A percentile compares a stretch with the other conserved stretches of the same genome.
These are phyloP conservation scores for Heliconius hewitsoni DNA, from an alignment of 1,140 invertebrate species.

Conservation along the genomic window DNA sequence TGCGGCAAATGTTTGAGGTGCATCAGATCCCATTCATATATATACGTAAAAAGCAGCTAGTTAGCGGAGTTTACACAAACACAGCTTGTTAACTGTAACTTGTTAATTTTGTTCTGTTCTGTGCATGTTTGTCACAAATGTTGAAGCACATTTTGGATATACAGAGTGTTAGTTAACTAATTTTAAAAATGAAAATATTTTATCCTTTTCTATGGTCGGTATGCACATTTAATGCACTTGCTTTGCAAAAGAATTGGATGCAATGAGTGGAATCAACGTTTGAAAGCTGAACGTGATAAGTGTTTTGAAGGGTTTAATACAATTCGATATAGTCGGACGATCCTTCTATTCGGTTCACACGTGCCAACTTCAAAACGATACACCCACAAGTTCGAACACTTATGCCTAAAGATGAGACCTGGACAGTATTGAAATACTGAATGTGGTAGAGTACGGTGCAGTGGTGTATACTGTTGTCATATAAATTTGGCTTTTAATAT, in stretches of 20 bases:
- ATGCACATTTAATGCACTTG: background rate
- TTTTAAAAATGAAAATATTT: conserved; percentile 16
- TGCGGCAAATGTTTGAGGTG: conserved; percentile 44
- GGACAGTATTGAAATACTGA: background rate
- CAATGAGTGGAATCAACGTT: conserved; percentile 43
- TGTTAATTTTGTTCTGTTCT: conserved; percentile 68
- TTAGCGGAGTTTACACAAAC: conserved; percentile 75
- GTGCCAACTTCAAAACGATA: conserved; percentile 40
- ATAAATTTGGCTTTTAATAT: background rate
- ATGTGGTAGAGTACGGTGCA: background rate
- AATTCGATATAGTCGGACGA: conserved; percentile 37
- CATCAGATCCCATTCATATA: conserved; percentile 52
- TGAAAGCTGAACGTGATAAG: conserved; percentile 47
- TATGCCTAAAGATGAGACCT: conserved; percentile 18
- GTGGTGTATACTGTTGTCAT: background rate
- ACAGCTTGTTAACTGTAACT: conserved; percentile 77
- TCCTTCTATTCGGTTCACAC: conserved; percentile 47
- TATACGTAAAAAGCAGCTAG: conserved; percentile 73
- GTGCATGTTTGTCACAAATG: conserved; percentile 63
- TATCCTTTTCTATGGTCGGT: background rate
- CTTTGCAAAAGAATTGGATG: conserved; percentile 40
- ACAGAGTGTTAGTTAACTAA: conserved; percentile 20
- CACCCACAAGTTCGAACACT: conserved; percentile 27
- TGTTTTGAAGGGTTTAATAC: conserved; percentile 53
- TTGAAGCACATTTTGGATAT: conserved; percentile 26